phyloP scores from a whole-genome alignment of 2,888 invertebrate genomes.

The Drosophila lacicola region DNA sequence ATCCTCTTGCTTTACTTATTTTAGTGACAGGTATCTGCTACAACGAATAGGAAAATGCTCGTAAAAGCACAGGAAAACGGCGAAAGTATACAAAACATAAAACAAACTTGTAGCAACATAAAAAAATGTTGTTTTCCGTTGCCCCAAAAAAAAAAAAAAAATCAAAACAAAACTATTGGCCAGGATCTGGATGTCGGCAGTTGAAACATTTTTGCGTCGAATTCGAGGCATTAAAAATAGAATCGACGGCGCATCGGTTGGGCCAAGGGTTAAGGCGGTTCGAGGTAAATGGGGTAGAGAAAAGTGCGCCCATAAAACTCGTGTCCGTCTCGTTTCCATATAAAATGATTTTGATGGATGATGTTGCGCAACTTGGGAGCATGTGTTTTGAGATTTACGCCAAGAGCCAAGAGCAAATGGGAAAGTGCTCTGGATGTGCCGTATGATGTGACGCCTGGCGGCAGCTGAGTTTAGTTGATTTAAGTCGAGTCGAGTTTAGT shows the following conservation, averaged over 20 bases:
- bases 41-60: slow-evolving; percentile 41
- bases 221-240: slow-evolving; percentile 68
- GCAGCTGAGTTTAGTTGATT: slow-evolving; percentile 36
- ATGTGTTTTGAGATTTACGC: slow-evolving; percentile 73
- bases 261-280: slow-evolving; percentile 61
- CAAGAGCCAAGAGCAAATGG: slow-evolving; percentile 54
- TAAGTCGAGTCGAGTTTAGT: slow-evolving; percentile 39
- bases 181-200: slow-evolving; percentile 26
- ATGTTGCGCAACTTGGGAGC: slow-evolving; percentile 79
- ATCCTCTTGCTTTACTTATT: not conserved
- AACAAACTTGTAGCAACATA: slow-evolving; percentile 58
- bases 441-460: slow-evolving; percentile 34
- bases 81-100: slow-evolving; percentile 45
- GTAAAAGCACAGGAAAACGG: slow-evolving; percentile 55
- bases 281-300: slow-evolving; percentile 7
- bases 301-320: slow-evolving; percentile 69
- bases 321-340: slow-evolving; percentile 74
- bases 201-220: slow-evolving; percentile 49
- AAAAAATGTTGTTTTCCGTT: slow-evolving; percentile 45
- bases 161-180: slow-evolving; percentile 51
- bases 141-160: slow-evolving; percentile 31
- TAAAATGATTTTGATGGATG: slow-evolving; percentile 79
- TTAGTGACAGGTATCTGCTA: slow-evolving; percentile 36
- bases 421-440: slow-evolving; percentile 29
- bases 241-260: slow-evolving; percentile 6